These are phyloP conservation scores for Garra rufa DNA, from an alignment of 2,113 vertebrate species.

Conservation along the genomic window DNA sequence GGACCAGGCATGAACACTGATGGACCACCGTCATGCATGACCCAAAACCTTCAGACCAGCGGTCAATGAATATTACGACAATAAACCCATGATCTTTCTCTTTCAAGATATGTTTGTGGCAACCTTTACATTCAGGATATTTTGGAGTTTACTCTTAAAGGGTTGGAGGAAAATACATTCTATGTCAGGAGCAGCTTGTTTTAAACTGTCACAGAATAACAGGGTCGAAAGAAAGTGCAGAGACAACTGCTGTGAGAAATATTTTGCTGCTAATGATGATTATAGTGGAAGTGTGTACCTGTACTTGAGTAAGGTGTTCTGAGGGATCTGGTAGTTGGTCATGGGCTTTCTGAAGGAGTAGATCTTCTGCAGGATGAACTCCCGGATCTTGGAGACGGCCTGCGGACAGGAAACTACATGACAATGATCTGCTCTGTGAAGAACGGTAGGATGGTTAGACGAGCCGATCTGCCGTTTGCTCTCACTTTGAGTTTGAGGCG, in stretches of 20 bases:
- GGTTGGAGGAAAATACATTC: no score
- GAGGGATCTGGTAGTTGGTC: slow-evolving; percentile 96
- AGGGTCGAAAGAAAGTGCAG: background rate
- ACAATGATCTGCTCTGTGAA: background rate
- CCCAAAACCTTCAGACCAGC: background rate
- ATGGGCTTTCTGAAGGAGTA: slow-evolving; percentile 94
- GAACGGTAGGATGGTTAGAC: background rate
- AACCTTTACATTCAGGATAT: background rate
- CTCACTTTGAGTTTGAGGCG: slow-evolving; percentile 87
- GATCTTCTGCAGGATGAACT: slow-evolving; percentile 93
- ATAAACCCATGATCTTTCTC: background rate
- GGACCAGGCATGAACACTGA: background rate
- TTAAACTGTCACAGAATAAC: background rate
- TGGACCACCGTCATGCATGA: background rate
- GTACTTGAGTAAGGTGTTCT: slow-evolving; percentile 91
- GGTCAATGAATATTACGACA: background rate
- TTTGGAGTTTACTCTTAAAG: background rate
- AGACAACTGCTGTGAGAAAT: no score
- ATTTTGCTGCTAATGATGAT: no score
- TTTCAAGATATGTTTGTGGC: background rate
- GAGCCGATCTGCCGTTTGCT: background rate
- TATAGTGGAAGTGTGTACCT: slow-evolving; percentile 72
- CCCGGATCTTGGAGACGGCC: slow-evolving; percentile 91
- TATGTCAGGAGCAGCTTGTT: background rate
- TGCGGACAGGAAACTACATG: slow-evolving; percentile 54